These are phyloP conservation scores for Shargacucullia verbasci DNA, from an alignment of 2,888 invertebrate species.

Conservation along the genomic window DNA sequence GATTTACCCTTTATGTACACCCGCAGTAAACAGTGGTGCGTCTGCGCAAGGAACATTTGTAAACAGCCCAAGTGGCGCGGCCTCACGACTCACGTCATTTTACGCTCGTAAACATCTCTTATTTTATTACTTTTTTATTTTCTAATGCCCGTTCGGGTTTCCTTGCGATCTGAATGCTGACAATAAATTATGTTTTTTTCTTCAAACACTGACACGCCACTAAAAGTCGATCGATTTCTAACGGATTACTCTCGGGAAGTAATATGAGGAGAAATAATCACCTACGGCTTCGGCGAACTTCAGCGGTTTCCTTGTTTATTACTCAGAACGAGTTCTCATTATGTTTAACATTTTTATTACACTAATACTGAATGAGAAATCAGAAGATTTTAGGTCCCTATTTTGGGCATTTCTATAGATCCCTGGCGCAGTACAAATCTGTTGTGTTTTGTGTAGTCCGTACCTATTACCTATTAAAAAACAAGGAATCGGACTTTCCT, in stretches of 20 bases:
- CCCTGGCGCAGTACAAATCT: neutral
- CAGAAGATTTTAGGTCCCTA: slow-evolving; percentile 22
- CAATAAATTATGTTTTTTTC: slow-evolving; percentile 87
- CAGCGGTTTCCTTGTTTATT: slow-evolving; percentile 86
- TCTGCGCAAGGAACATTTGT: slow-evolving; percentile 73
- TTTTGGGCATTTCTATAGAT: slow-evolving; percentile 33
- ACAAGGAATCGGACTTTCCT: too few relatives aligned
- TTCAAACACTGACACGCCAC: slow-evolving; percentile 88
- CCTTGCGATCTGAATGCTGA: slow-evolving; percentile 86
- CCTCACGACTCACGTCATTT: slow-evolving; percentile 85
- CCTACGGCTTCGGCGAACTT: slow-evolving; percentile 82
- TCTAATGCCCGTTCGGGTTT: slow-evolving; percentile 86
- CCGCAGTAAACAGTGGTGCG: slow-evolving; percentile 65
- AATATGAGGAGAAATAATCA: slow-evolving; percentile 85
- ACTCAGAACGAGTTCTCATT: slow-evolving; percentile 80
- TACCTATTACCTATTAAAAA: neutral
- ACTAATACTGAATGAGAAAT: slow-evolving; percentile 46
- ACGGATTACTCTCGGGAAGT: slow-evolving; percentile 87
- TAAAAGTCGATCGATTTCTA: slow-evolving; percentile 89
- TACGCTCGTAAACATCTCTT: slow-evolving; percentile 87
- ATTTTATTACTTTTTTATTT: slow-evolving; percentile 88
- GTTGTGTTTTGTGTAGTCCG: neutral
- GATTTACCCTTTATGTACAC: slow-evolving; percentile 73
- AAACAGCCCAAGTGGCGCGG: slow-evolving; percentile 78
- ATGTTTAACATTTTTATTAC: slow-evolving; percentile 63